Percentiles rank a stretch among this genome's conserved stretches.
Evolutionary conservation across 2,113 vertebrate species (phyloP).

Genomic region (Illadopsis cleaveri): DNA sequence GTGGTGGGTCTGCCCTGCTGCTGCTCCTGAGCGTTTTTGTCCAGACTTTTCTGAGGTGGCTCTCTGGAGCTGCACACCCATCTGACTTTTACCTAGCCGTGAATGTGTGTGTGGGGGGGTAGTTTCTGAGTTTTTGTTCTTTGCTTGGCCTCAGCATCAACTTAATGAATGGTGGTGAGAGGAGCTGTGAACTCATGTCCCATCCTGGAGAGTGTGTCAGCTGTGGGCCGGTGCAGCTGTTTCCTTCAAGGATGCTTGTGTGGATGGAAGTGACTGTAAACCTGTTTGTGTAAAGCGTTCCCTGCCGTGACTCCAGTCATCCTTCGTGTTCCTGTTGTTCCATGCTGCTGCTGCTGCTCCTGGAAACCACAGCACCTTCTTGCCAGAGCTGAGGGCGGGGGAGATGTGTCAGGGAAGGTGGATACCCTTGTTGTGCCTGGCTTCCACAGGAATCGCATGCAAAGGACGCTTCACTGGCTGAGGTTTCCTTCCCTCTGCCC

Average conservation of each 20-base stretch:
- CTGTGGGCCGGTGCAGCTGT: not conserved
- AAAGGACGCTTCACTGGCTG: not conserved
- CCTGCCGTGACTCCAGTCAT: not conserved
- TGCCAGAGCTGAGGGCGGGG: not conserved
- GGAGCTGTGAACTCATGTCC: not conserved
- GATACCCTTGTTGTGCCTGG: fast-evolving
- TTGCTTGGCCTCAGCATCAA: not conserved
- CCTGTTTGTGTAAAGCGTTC: not conserved
- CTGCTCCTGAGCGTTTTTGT: not conserved
- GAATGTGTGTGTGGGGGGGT: not conserved
- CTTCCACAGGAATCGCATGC: not conserved
- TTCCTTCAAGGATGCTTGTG: slow-evolving; percentile 15
- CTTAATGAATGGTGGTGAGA: not conserved
- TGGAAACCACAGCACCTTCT: not conserved
- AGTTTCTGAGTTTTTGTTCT: not conserved
- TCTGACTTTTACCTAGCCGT: not conserved
- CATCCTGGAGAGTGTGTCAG: not conserved
- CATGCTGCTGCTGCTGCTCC: not conserved
- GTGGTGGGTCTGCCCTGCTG: not conserved
- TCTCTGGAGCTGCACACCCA: not conserved
- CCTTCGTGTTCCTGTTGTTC: not conserved
- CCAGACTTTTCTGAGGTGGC: fast-evolving
- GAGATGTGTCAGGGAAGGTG: not conserved
- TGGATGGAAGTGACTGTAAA: not conserved
- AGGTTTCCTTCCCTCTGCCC: not conserved